These are phyloP conservation scores for Pammene fasciana DNA, from an alignment of 2,888 invertebrate genomes.

Conservation along the genomic window DNA sequence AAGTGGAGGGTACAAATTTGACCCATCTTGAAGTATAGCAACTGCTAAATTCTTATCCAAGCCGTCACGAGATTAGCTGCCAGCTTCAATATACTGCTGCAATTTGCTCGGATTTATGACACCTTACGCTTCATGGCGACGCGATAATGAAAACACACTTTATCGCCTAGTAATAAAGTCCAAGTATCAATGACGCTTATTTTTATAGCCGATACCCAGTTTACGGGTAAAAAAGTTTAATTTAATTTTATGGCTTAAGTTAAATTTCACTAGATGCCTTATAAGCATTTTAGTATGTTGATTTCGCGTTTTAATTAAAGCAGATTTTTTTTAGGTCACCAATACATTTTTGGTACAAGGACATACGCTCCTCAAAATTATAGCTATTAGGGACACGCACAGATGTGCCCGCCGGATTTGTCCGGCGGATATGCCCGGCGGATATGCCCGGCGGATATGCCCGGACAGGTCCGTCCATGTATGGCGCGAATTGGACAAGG, in stretches of 20 bases:
- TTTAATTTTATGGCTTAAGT: conserved; percentile 15
- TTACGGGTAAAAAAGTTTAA: conserved; percentile 44
- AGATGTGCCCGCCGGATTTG: too few species aligned
- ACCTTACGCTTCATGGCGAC: conserved; percentile 48
- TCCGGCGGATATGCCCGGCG: too few species aligned
- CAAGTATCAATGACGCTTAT: conserved; percentile 63
- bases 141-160: conserved; percentile 61
- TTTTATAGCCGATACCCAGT: conserved; percentile 47
- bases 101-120: conserved; percentile 58
- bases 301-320: too few species aligned
- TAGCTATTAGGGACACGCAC: too few species aligned
- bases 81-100: conserved; percentile 35
- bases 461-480: too few species aligned
- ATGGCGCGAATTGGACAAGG: too few species aligned
- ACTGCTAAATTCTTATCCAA: conserved; percentile 4
- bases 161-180: conserved; percentile 59
- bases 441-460: too few species aligned
- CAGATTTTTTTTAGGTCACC: too few species aligned
- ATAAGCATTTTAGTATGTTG: neutral
- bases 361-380: too few species aligned
- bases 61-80: conserved; percentile 3
- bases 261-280: too few species aligned
- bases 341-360: too few species aligned
- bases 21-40: neutral
- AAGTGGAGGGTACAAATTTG: too few species aligned